These are phyloP conservation scores for Melanchra persicariae DNA, from an alignment of 2,888 invertebrate species.

Conservation along the genomic window DNA sequence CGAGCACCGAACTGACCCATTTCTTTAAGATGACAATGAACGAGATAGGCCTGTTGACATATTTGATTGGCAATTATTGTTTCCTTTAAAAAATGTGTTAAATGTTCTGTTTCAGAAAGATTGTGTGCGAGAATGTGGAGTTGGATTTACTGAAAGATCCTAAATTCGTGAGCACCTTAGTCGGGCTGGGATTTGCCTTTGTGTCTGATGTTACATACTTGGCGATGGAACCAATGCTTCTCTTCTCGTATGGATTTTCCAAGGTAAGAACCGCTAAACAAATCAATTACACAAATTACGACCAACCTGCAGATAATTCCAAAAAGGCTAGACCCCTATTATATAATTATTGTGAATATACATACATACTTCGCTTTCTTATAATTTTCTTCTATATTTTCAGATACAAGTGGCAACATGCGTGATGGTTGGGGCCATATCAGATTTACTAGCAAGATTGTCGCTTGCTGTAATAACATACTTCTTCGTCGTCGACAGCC, in stretches of 20 bases:
- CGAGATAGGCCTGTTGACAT: background rate
- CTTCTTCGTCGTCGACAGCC: conserved; percentile 91
- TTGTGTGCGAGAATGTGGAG: conserved; percentile 86
- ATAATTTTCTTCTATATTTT: conserved; percentile 47
- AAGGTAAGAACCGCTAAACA: conserved; percentile 72
- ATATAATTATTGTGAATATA: too few relatives aligned
- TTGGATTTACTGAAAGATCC: conserved; percentile 84
- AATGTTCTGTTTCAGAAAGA: conserved; percentile 78
- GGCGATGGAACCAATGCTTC: conserved; percentile 91
- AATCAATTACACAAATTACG: too few relatives aligned
- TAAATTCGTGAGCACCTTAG: conserved; percentile 82
- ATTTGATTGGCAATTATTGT: background rate
- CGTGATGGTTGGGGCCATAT: conserved; percentile 93
- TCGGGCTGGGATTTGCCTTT: conserved; percentile 91
- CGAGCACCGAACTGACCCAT: conserved; percentile 10
- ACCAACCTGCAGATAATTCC: too few relatives aligned
- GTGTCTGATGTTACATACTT: conserved; percentile 92
- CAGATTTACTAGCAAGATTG: conserved; percentile 93
- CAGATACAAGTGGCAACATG: conserved; percentile 92
- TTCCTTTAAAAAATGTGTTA: background rate
- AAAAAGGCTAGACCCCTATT: too few relatives aligned
- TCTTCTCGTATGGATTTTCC: conserved; percentile 90
- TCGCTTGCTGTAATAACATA: conserved; percentile 91
- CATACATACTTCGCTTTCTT: background rate
- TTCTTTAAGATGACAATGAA: conserved; percentile 23